phyloP scores from a whole-genome alignment of 2,113 vertebrate species.

The Nerophis ophidion region DNA sequence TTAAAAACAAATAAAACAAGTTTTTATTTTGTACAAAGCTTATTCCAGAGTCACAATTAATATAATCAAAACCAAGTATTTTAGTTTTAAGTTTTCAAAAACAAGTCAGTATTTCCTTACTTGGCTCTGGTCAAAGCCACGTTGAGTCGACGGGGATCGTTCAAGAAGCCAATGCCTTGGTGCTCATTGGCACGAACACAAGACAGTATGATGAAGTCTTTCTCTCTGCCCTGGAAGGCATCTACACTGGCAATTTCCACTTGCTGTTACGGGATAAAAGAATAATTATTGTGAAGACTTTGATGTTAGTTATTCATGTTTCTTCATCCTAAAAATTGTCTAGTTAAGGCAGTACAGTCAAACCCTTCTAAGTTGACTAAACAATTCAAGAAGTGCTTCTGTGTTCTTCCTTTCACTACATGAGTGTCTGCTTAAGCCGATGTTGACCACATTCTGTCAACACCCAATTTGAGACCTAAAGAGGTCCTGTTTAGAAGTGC shows the following conservation, averaged over 20 bases:
- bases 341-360: too few species aligned
- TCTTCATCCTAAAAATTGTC: too few species aligned
- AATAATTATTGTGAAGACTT: not conserved
- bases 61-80: not conserved
- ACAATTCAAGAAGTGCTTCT: too few species aligned
- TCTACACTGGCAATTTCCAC: constrained; percentile 98
- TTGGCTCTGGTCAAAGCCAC: constrained; percentile 94
- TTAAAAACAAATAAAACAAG: constrained; percentile 36
- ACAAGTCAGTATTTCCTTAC: constrained; percentile 51
- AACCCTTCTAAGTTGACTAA: too few species aligned
- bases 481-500: too few species aligned
- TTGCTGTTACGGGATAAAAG: constrained; percentile 69
- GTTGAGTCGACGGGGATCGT: constrained; percentile 94
- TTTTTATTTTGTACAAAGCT: not conserved
- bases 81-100: not conserved
- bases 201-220: constrained; percentile 97
- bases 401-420: too few species aligned
- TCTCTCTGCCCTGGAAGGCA: constrained; percentile 96
- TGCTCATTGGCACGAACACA: constrained; percentile 96
- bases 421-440: too few species aligned
- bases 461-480: too few species aligned
- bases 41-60: not conserved
- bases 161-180: constrained; percentile 96
- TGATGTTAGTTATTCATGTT: too few species aligned
- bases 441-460: too few species aligned